Base-by-base conservation (phyloP, 2,113 vertebrate species). In the Emydura subglobosa region DNA sequence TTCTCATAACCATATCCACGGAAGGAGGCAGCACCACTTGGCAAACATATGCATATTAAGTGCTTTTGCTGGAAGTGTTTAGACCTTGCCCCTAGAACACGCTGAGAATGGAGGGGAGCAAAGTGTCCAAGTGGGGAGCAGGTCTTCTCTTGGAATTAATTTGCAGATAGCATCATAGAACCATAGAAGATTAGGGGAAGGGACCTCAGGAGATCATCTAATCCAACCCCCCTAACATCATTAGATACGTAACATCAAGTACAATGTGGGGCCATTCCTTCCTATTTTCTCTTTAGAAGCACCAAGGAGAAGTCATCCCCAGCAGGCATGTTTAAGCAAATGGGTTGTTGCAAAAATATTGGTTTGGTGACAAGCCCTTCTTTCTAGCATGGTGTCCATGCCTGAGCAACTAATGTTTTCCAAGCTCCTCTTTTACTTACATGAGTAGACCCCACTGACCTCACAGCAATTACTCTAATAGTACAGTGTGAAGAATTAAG, bases 21-120 rank as follows among this genome's bases (percentile, higher is more conserved):
- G 39, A 49, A 53, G 49, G 82, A 59, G 47, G 54, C 47, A 78
- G 0, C 86, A 74, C 16, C 82, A 68, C 74, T 92, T 91, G 81
- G 95, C 92, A 95, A 91, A 88, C 72, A 54, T 5, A 27, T 79
- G 78, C 89, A 65, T 88, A 93, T 85, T 86, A 94, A 96, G 87
- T 3, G 4, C 10, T 82, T 93, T 83, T 92, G 79, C 2, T 94
- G 89, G 90, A 94, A 95, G 96, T 0, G 2, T 92, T 94, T 92
- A 96, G 87, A 93, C 83, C 72, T 94, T 2, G 1, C 83, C 74
- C 59, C 57, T 90, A 86, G 42, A 96, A 89, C 81, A 95, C 93
- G 93, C 59, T 78, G 50, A 91, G 82, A 16, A 90, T 1, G 13
- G 39, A 54, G 21, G 54, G 59, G 27, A 44, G 8, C 51, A 25